Percentiles rank a stretch among this genome's conserved stretches.
phyloP scores from a whole-genome alignment of 2,113 vertebrate genomes.

The Archilochus colubris region DNA sequence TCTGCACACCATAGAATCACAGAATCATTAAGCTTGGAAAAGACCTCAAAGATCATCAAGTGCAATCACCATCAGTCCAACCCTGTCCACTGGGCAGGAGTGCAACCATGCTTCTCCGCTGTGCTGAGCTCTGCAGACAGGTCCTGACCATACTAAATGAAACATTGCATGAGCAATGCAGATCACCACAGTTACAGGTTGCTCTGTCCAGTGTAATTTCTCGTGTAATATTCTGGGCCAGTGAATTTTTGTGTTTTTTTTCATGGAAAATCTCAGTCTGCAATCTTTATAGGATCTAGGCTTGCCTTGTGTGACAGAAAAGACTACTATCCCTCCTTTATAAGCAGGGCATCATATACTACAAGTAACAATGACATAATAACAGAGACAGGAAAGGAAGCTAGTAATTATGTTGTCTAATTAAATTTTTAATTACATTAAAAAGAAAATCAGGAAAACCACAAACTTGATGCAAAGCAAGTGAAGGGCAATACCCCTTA shows the following conservation, averaged over 20 bases:
- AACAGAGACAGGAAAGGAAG: background rate
- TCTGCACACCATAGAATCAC: background rate
- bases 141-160: fast-evolving
- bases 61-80: too few species aligned
- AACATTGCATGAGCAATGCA: background rate
- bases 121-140: background rate
- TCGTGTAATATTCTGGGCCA: background rate
- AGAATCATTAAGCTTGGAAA: too few species aligned
- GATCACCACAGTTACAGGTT: background rate
- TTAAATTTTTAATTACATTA: background rate
- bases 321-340: background rate
- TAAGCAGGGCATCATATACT: background rate
- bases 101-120: background rate
- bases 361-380: background rate
- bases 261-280: background rate
- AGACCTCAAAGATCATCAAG: too few species aligned
- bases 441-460: too few species aligned
- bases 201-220: background rate
- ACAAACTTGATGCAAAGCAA: background rate
- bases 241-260: background rate
- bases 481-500: background rate
- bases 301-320: background rate
- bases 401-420: background rate
- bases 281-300: background rate
- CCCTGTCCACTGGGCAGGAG: background rate